phyloP scores from a whole-genome alignment of 2,888 invertebrate species.

The Anthophora plumipes region DNA sequence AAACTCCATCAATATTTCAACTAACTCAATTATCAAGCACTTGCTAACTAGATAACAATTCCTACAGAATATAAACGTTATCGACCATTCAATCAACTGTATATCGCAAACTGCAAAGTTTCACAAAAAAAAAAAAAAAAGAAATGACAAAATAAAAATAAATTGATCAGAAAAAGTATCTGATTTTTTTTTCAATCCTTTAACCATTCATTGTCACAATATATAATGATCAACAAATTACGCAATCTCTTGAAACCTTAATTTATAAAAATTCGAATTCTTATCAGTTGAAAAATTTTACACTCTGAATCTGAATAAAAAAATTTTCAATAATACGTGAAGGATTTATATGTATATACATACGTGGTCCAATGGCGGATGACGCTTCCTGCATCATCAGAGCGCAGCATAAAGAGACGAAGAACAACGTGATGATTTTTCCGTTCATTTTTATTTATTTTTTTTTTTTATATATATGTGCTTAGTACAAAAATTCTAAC shows the following conservation, averaged over 20 bases:
- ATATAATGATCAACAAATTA: not conserved
- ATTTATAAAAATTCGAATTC: not conserved
- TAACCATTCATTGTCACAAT: not conserved
- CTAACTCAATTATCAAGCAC: too few species aligned
- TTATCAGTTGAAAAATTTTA: not conserved
- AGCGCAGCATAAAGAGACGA: conserved; percentile 17
- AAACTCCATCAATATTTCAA: too few species aligned
- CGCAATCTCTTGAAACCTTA: not conserved
- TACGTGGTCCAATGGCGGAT: conserved; percentile 19
- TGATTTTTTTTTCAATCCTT: not conserved
- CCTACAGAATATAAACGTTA: too few species aligned
- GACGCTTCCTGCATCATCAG: not conserved
- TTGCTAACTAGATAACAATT: too few species aligned
- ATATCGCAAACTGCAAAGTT: too few species aligned
- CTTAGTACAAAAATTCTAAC: not conserved
- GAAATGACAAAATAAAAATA: too few species aligned
- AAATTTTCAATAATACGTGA: not conserved
- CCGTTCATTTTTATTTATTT: conserved; percentile 37
- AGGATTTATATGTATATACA: not conserved
- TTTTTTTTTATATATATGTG: too few species aligned
- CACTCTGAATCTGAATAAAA: not conserved
- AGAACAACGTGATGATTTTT: conserved; percentile 31
- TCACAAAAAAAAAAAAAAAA: too few species aligned
- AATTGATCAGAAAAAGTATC: too few species aligned
- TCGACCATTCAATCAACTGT: too few species aligned